phyloP scores from a whole-genome alignment of 2,797 vertebrate genomes.

The Euphonia xanthogaster region DNA sequence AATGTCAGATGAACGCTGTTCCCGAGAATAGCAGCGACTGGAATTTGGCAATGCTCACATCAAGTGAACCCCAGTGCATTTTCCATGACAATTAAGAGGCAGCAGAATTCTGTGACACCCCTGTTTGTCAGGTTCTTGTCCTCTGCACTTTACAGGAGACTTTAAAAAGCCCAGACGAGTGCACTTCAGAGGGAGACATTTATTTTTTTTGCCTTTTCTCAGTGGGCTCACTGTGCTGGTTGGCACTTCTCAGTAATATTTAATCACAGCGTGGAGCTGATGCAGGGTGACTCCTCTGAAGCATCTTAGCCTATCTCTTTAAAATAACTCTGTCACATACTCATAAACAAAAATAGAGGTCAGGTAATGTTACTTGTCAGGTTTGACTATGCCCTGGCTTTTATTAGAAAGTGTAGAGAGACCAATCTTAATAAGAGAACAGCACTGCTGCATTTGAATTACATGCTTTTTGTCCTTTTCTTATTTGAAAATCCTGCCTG shows the following conservation, averaged over 20 bases:
- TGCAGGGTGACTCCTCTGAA: background rate
- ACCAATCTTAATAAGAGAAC: background rate
- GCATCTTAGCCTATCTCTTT: background rate
- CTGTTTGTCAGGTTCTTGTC: background rate
- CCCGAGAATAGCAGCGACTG: slow-evolving; percentile 8
- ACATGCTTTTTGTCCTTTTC: background rate
- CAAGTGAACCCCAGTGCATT: background rate
- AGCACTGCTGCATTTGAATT: slow-evolving; percentile 26
- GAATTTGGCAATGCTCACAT: background rate
- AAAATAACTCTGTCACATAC: slow-evolving; percentile 27
- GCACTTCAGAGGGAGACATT: background rate
- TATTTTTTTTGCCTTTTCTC: slow-evolving; percentile 49
- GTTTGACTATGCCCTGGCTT: background rate
- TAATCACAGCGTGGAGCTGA: background rate
- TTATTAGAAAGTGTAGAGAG: background rate
- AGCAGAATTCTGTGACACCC: slow-evolving; percentile 8
- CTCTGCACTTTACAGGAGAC: background rate
- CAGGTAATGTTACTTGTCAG: slow-evolving; percentile 9
- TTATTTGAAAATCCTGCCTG: background rate
- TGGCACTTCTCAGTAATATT: slow-evolving; percentile 33
- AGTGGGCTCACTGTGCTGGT: background rate
- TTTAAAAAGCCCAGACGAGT: background rate
- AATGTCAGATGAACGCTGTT: slow-evolving; percentile 32
- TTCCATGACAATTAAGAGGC: slow-evolving; percentile 3
- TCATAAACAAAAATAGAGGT: slow-evolving; percentile 30